Percentiles rank a stretch among this genome's conserved stretches.
These are phyloP conservation scores for Plutella xylostella DNA, from an alignment of 2,888 invertebrate species.

Conservation along the genomic window DNA sequence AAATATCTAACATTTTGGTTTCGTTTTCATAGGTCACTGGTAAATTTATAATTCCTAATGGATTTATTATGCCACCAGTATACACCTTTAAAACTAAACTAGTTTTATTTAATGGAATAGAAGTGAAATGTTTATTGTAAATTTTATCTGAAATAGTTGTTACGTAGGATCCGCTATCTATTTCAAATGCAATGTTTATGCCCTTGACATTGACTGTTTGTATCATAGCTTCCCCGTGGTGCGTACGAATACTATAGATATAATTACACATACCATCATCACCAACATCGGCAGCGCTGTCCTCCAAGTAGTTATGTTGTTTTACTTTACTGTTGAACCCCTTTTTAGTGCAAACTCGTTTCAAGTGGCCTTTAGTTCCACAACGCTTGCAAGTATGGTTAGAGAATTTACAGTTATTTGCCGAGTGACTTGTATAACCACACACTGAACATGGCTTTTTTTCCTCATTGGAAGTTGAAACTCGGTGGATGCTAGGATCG, in stretches of 20 bases:
- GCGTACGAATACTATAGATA: not conserved
- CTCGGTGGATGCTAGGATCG: not conserved
- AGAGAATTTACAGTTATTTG: not conserved
- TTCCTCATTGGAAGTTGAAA: not conserved
- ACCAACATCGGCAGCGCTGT: not conserved
- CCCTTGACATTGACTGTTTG: not conserved
- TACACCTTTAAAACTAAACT: not conserved
- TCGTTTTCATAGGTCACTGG: not conserved
- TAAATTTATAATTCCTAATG: not conserved
- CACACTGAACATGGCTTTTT: not conserved
- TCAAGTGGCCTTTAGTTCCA: not conserved
- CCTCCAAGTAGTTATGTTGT: not conserved
- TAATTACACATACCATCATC: conserved; percentile 1
- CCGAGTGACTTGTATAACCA: not conserved
- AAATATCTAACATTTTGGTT: not conserved
- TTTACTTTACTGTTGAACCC: not conserved
- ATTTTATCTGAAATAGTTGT: not conserved
- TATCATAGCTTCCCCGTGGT: conserved; percentile 1
- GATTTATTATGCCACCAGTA: not conserved
- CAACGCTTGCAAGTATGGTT: not conserved
- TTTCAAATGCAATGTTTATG: not conserved
- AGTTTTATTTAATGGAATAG: not conserved
- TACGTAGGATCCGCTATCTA: not conserved
- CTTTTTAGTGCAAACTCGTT: not conserved
- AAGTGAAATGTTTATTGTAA: not conserved